A percentile compares a stretch with the other conserved stretches of the same genome.
Conservation (phyloP, 2,113 vertebrate genomes). For the Antennarius striatus region DNA sequence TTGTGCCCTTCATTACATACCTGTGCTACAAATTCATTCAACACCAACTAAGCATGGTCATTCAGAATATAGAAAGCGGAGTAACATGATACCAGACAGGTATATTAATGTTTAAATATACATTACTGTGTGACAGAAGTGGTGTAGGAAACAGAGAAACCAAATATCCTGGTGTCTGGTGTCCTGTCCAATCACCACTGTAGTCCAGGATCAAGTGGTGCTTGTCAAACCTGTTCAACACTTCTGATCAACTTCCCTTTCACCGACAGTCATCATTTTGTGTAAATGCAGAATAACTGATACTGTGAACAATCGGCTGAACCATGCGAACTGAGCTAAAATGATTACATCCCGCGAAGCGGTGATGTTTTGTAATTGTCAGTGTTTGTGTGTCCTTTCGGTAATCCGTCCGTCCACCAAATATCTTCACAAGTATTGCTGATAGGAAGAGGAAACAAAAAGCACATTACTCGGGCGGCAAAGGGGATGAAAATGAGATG, state of each 20-base stretch:
- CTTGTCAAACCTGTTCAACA: slow-evolving; percentile 23
- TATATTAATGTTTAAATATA: slow-evolving; percentile 35
- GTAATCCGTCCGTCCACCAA: too few species aligned
- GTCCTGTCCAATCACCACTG: slow-evolving; percentile 4
- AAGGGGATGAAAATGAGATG: too few species aligned
- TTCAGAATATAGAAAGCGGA: not conserved
- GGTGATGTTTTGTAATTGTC: too few species aligned
- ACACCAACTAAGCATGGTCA: not conserved
- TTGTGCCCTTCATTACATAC: not conserved
- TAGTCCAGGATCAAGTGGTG: slow-evolving; percentile 19
- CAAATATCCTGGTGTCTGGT: slow-evolving; percentile 32
- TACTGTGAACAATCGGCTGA: not conserved
- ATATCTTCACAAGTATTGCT: too few species aligned
- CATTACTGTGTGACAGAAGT: not conserved
- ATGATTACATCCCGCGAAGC: too few species aligned
- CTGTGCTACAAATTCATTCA: not conserved
- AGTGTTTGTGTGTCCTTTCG: too few species aligned
- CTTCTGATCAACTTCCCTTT: slow-evolving; percentile 2
- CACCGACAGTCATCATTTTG: not conserved
- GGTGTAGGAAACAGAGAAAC: slow-evolving; percentile 6
- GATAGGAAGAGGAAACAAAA: too few species aligned
- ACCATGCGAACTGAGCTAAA: too few species aligned
- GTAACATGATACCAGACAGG: slow-evolving; percentile 11
- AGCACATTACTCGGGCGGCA: too few species aligned
- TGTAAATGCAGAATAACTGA: not conserved